Percentiles rank a stretch among this genome's conserved stretches.
phyloP scores from a whole-genome alignment of 1,140 invertebrate genomes.

The Maniola jurtina region DNA sequence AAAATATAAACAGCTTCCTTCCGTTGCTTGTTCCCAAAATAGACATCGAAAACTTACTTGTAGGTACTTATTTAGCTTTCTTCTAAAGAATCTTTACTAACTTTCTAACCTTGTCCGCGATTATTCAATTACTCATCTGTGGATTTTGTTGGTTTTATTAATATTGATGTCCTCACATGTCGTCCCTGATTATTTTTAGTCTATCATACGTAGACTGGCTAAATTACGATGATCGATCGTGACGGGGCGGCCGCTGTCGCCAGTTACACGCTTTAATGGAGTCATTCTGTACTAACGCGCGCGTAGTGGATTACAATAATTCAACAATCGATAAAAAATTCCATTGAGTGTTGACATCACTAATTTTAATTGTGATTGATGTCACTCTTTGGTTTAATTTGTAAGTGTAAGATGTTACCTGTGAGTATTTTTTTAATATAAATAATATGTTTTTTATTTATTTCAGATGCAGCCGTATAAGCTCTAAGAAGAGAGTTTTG shows the following conservation, averaged over 20 bases:
- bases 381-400: conserved; percentile 29
- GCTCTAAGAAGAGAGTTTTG: too few species aligned
- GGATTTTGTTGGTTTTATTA: conserved; percentile 45
- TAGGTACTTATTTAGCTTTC: neutral
- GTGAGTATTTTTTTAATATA: conserved; percentile 2
- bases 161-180: conserved; percentile 60
- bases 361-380: conserved; percentile 58
- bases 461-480: conserved; percentile 25
- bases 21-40: conserved; percentile 35
- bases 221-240: conserved; percentile 68
- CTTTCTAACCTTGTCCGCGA: conserved; percentile 42
- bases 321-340: conserved; percentile 59
- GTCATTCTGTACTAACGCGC: conserved; percentile 43
- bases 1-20: conserved; percentile 38
- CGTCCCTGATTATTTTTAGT: conserved; percentile 55
- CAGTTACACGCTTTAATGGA: conserved; percentile 52
- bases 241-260: conserved; percentile 43
- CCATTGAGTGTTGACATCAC: conserved; percentile 48
- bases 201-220: conserved; percentile 45
- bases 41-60: conserved; percentile 19
- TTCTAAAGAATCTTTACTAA: conserved; percentile 34
- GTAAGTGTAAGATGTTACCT: conserved; percentile 33
- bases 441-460: conserved; percentile 33
- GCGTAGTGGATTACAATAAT: conserved; percentile 40
- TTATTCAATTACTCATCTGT: conserved; percentile 40